Conservation (phyloP, 2,888 invertebrate species). For the Portevinia maculata region DNA sequence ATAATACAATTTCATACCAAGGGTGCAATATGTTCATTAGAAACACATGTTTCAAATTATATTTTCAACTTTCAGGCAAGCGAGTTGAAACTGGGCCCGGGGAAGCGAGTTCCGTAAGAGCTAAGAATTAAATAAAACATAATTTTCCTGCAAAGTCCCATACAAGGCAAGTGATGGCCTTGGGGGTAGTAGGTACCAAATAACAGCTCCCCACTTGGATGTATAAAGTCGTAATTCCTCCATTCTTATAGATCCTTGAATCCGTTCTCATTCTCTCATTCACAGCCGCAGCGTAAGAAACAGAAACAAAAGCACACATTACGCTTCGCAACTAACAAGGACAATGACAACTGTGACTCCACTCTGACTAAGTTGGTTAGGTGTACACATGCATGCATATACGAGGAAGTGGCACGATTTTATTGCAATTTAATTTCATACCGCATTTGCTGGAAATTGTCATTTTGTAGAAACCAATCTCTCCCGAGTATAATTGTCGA, state of each 20-base stretch:
- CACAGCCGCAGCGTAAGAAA: conserved; percentile 5
- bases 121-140: conserved; percentile 66
- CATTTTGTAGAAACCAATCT: conserved; percentile 64
- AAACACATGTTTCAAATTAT: conserved; percentile 72
- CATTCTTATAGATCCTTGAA: conserved; percentile 9
- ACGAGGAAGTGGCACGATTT: conserved; percentile 57
- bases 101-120: conserved; percentile 31
- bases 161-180: conserved; percentile 16
- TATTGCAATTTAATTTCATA: conserved; percentile 73
- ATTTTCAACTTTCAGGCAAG: conserved; percentile 54
- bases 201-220: neutral
- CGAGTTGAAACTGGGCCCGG: neutral
- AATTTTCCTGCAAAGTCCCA: conserved; percentile 25
- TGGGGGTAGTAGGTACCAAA: conserved; percentile 7
- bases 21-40: conserved; percentile 72
- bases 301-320: neutral
- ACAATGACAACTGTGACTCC: conserved; percentile 13
- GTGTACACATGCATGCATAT: conserved; percentile 40
- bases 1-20: conserved; percentile 66
- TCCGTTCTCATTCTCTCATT: neutral
- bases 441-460: conserved; percentile 69
- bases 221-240: conserved; percentile 31
- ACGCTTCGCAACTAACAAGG: conserved; percentile 22
- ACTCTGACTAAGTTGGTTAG: conserved; percentile 5
- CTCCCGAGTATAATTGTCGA: conserved; percentile 69